Evolutionary conservation across 1,140 invertebrate genomes (phyloP).

Genomic region (Aphidius gifuensis): DNA sequence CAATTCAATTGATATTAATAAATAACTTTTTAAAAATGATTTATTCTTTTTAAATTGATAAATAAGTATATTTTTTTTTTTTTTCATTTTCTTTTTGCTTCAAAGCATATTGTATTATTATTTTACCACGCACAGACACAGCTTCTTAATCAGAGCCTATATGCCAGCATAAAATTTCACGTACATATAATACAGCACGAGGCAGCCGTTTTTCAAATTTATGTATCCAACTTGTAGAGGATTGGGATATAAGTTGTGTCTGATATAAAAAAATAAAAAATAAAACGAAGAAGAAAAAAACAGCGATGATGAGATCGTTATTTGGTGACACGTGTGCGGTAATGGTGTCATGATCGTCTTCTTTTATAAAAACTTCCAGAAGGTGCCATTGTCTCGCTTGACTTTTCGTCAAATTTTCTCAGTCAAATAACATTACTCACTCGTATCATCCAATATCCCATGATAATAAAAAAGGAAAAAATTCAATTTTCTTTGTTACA

Average conservation of each 20-base stretch:
- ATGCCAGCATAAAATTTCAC: no score
- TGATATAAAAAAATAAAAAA: background rate
- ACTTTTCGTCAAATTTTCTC: slow-evolving; percentile 7
- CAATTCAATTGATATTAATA: no score
- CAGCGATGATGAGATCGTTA: slow-evolving; percentile 19
- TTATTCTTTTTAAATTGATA: no score
- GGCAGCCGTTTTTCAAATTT: slow-evolving; percentile 1
- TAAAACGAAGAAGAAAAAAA: background rate
- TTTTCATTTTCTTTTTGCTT: background rate
- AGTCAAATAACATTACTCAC: no score
- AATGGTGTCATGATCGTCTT: slow-evolving; percentile 13
- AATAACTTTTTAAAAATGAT: no score
- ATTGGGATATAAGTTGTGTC: background rate
- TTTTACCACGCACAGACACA: background rate
- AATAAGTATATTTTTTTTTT: no score
- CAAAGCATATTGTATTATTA: background rate
- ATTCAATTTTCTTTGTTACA: no score
- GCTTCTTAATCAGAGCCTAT: background rate
- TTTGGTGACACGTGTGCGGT: slow-evolving; percentile 20
- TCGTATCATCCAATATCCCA: background rate
- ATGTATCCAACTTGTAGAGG: background rate
- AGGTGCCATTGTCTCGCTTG: background rate
- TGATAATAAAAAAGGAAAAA: background rate
- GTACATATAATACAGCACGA: no score
- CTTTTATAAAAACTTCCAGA: background rate